Evolutionary conservation across 2,797 vertebrate genomes (phyloP), one percentile per base, ranked within the genome.

Genomic region (Arctocebus calabarensis): DNA sequence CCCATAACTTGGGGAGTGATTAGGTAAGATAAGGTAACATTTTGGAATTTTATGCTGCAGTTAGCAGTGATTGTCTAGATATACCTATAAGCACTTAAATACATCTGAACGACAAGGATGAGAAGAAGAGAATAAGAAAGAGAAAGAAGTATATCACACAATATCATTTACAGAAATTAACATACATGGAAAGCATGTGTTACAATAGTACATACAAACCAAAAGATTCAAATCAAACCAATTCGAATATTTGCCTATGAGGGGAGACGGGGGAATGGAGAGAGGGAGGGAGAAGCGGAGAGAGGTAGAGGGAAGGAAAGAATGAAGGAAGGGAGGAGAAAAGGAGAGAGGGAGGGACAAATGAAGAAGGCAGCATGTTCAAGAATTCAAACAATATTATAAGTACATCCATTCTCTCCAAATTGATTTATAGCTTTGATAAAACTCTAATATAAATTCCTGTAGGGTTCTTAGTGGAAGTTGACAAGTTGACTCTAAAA

Each of bases 401-500:
- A 87, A 91, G 84, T 78, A 52, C 0, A n/a, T 55, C 40, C 40
- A 61, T 74, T 78, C 13, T 90, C 19, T 83, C 62, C 73, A 83
- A 85, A 95, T n/a, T 84, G 45, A 94, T 89, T 92, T 90, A 88
- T 32, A 79, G 52, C 75, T 64, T 75, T 4, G 13, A 81, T 94
- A 84, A 92, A 78, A 95, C 91, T 91, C 71, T 91, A 84, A 84
- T 45, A 82, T 68, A 81, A 77, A 95, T 81, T 55, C 19, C 64
- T 88, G 32, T 40, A 79, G 89, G 7, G 71, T 85, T 95, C 64
- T 79, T 92, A 85, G 48, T 79, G 64, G 71, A 75, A 92, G 62
- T 25, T 86, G 78, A 90, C 37, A 96, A 32, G 23, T 25, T 79
- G 84, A 82, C 61, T 92, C 64, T 88, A 91, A 90, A 95, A 95